Conservation (phyloP, 1,140 invertebrate species). For the Meloidogyne floridensis region DNA sequence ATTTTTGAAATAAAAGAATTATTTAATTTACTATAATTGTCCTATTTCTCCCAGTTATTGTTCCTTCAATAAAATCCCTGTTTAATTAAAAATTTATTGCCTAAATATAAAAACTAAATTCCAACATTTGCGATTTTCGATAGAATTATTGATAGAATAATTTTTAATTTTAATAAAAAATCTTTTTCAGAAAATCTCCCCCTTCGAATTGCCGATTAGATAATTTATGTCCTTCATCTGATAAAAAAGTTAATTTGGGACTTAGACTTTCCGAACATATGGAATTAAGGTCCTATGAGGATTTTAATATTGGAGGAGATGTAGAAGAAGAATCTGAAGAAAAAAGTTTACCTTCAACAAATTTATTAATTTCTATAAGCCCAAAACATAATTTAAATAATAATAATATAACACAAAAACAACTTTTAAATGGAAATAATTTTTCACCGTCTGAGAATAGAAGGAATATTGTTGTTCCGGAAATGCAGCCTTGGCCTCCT, state of each 20-base stretch:
- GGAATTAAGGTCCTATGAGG: background rate
- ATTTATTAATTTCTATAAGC: background rate
- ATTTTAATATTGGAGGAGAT: background rate
- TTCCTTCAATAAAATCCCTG: too few relatives aligned
- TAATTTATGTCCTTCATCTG: background rate
- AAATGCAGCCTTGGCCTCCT: slow-evolving; percentile 23
- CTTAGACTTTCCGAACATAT: background rate
- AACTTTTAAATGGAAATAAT: background rate
- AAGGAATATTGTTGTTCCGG: slow-evolving; percentile 11
- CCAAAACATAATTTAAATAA: background rate
- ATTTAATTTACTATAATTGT: too few relatives aligned
- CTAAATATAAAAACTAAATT: too few relatives aligned
- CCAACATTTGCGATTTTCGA: too few relatives aligned
- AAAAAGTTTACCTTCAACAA: background rate
- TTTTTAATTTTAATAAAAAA: background rate
- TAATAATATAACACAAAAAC: background rate
- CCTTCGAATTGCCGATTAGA: background rate
- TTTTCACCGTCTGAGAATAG: slow-evolving; percentile 2
- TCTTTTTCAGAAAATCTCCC: too few relatives aligned
- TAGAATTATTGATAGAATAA: too few relatives aligned
- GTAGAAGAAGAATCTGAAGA: background rate
- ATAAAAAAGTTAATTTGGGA: background rate
- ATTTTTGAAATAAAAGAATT: background rate
- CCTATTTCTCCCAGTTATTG: too few relatives aligned
- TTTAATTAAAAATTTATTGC: too few relatives aligned